A percentile compares a stretch with the other conserved stretches of the same genome.
phyloP scores from a whole-genome alignment of 2,113 vertebrate species.

The Phylloscopus trochilus region DNA sequence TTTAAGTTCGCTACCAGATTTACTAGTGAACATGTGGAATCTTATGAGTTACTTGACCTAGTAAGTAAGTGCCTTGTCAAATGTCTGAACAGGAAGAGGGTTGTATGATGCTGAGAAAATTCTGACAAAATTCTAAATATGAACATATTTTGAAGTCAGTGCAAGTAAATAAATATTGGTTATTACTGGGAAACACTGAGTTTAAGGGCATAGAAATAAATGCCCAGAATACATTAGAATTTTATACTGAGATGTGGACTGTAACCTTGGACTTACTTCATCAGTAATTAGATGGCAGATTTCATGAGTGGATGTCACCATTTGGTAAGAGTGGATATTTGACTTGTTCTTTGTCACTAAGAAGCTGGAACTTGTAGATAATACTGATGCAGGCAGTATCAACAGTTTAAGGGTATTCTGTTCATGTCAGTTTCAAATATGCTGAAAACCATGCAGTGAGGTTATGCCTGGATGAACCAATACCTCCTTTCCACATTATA shows the following conservation, averaged over 20 bases:
- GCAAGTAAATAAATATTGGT: background rate
- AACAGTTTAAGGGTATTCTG: background rate
- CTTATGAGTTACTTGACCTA: background rate
- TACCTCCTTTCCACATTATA: too few relatives aligned
- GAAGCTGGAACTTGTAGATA: background rate
- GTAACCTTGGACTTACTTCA: background rate
- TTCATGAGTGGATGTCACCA: background rate
- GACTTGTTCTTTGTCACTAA: background rate
- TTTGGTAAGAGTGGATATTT: background rate
- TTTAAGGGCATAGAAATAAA: background rate
- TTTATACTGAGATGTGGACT: background rate
- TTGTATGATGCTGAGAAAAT: background rate
- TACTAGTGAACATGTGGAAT: background rate
- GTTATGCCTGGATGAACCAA: too few relatives aligned
- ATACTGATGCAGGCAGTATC: background rate
- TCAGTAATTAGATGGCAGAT: background rate
- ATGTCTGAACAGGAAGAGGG: background rate
- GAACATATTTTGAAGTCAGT: background rate
- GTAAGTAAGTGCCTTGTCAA: background rate
- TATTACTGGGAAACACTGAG: background rate
- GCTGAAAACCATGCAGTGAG: background rate
- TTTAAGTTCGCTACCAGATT: background rate
- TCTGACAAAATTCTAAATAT: background rate
- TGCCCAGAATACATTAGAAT: background rate
- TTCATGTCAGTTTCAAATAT: background rate